A percentile compares a stretch with the other conserved stretches of the same genome.
These are phyloP conservation scores for Ophraella communa DNA, from an alignment of 2,888 invertebrate species.

Conservation along the genomic window DNA sequence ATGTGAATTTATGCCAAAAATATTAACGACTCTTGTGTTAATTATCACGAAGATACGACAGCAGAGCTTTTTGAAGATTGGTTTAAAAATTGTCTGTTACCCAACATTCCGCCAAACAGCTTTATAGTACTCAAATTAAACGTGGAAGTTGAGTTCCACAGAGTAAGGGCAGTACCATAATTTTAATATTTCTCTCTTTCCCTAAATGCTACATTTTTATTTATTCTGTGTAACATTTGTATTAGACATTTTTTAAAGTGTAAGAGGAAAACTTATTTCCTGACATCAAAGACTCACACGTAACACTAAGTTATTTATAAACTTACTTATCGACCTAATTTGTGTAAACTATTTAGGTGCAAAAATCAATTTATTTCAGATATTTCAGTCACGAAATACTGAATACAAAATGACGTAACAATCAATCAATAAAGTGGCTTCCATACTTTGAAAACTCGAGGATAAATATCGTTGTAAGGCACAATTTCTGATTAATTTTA, in stretches of 20 bases:
- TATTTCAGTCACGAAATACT: slow-evolving; percentile 35
- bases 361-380: slow-evolving; percentile 35
- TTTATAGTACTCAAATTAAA: too few species aligned
- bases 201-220: too few species aligned
- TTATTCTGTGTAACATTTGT: too few species aligned
- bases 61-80: too few species aligned
- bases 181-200: too few species aligned
- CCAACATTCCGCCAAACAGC: too few species aligned
- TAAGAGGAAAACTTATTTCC: slow-evolving; percentile 6
- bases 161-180: too few species aligned
- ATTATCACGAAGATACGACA: too few species aligned
- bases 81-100: too few species aligned
- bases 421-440: background rate
- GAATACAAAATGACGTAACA: slow-evolving; percentile 33
- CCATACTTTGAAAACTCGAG: background rate
- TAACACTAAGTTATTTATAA: slow-evolving; percentile 32
- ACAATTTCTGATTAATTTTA: background rate
- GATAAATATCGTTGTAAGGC: background rate
- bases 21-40: too few species aligned
- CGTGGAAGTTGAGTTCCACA: too few species aligned
- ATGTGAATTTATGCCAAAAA: too few species aligned
- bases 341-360: slow-evolving; percentile 32
- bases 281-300: slow-evolving; percentile 23
- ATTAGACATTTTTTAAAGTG: slow-evolving; percentile 7
- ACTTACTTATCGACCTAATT: slow-evolving; percentile 35